Conservation (phyloP, 2,888 invertebrate species). For the Sinohyriopsis cumingii region DNA sequence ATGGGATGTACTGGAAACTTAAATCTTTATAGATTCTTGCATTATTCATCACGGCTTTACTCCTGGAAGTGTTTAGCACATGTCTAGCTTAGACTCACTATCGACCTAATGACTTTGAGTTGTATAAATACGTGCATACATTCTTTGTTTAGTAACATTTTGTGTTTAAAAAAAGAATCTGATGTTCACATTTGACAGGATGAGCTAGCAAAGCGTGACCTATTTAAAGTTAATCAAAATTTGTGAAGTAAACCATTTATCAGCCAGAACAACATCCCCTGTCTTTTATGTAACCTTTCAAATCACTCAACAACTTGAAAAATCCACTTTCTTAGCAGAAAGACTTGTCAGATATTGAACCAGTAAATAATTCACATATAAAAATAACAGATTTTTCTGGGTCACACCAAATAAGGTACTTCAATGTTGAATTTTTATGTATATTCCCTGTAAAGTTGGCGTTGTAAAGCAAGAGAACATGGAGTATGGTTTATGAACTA, state of each 20-base stretch:
- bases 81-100: no score
- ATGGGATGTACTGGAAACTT: no score
- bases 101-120: no score
- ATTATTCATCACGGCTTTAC: no score
- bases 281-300: conserved; percentile 4
- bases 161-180: no score
- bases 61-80: no score
- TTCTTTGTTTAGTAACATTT: no score
- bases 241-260: conserved; percentile 9
- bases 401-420: conserved; percentile 15
- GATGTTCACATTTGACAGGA: conserved; percentile 3
- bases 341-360: conserved; percentile 16
- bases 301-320: conserved; percentile 6
- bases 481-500: conserved; percentile 18
- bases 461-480: conserved; percentile 11
- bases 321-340: conserved; percentile 5
- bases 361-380: conserved; percentile 6
- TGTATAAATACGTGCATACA: no score
- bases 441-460: conserved; percentile 17
- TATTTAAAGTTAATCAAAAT: conserved; percentile 9
- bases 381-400: no score
- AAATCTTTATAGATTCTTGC: no score
- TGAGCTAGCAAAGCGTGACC: conserved; percentile 6
- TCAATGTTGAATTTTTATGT: conserved; percentile 13
- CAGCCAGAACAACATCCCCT: conserved; percentile 12